phyloP scores from a whole-genome alignment of 2,113 vertebrate genomes.

The Cnemophilus loriae region DNA sequence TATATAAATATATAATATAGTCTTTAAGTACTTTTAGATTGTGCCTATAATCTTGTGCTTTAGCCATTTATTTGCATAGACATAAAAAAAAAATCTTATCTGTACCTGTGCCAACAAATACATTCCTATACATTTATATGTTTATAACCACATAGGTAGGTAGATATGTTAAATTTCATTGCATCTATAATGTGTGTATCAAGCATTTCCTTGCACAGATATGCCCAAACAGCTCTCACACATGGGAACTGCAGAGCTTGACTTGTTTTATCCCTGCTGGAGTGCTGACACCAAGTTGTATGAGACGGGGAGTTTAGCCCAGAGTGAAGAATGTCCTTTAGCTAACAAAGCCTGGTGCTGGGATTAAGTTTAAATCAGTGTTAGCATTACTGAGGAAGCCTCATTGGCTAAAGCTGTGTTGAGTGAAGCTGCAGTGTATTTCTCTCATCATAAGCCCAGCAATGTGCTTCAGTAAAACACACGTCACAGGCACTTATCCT shows the following conservation, averaged over 20 bases:
- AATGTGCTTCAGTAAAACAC: constrained; percentile 13
- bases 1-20: no score
- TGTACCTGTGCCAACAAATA: neutral
- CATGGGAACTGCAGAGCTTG: neutral
- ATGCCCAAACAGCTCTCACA: neutral
- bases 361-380: constrained; percentile 41
- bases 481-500: neutral
- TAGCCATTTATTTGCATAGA: neutral
- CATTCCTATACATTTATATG: neutral
- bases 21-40: neutral
- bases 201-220: neutral
- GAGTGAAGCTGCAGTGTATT: constrained; percentile 35
- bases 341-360: constrained; percentile 51
- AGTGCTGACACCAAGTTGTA: constrained; percentile 27
- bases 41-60: neutral
- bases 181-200: neutral
- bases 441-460: neutral
- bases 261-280: constrained; percentile 34
- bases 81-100: rapidly evolving
- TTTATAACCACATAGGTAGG: neutral
- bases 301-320: neutral
- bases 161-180: neutral
- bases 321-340: constrained; percentile 48
- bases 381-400: constrained; percentile 46
- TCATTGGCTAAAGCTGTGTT: constrained; percentile 17